Conservation (phyloP, 53 echinoderm and acorn worm species). For the Crossaster papposus region DNA sequence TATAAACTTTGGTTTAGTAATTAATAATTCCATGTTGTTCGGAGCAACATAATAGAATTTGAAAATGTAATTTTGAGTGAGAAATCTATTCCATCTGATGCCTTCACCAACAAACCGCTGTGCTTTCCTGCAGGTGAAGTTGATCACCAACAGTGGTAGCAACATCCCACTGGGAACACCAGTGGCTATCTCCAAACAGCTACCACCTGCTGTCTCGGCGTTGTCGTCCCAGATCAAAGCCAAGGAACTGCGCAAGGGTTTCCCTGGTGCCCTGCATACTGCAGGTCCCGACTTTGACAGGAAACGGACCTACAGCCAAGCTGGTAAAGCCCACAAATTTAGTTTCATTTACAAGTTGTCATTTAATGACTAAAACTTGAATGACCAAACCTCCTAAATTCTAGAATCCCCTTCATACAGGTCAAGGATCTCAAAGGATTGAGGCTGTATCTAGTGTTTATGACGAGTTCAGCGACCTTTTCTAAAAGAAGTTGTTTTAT, state of each 20-base stretch:
- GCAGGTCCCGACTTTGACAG: constrained; percentile 36
- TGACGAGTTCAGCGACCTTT: too few species aligned
- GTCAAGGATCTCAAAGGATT: too few species aligned
- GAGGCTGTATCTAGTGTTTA: too few species aligned
- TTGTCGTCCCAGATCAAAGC: constrained; percentile 69
- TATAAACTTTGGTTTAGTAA: too few species aligned
- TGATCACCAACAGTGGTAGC: constrained; percentile 67
- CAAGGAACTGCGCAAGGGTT: constrained; percentile 57
- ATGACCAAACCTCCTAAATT: neutral
- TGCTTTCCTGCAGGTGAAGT: constrained; percentile 61
- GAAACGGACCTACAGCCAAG: constrained; percentile 56
- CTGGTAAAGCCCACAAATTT: too few species aligned
- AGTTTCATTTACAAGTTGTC: too few species aligned
- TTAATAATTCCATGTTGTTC: too few species aligned
- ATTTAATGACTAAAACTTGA: neutral
- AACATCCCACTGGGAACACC: constrained; percentile 71
- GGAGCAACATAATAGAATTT: too few species aligned
- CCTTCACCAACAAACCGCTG: neutral
- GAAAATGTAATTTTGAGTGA: too few species aligned
- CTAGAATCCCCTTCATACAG: too few species aligned
- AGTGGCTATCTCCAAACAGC: constrained; percentile 74
- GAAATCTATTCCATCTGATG: neutral
- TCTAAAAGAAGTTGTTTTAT: neutral
- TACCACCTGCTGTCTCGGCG: constrained; percentile 74
- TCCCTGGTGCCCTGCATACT: constrained; percentile 59